These are phyloP conservation scores for Polypedilum pembai DNA, from an alignment of 1,140 invertebrate species.

Conservation along the genomic window DNA sequence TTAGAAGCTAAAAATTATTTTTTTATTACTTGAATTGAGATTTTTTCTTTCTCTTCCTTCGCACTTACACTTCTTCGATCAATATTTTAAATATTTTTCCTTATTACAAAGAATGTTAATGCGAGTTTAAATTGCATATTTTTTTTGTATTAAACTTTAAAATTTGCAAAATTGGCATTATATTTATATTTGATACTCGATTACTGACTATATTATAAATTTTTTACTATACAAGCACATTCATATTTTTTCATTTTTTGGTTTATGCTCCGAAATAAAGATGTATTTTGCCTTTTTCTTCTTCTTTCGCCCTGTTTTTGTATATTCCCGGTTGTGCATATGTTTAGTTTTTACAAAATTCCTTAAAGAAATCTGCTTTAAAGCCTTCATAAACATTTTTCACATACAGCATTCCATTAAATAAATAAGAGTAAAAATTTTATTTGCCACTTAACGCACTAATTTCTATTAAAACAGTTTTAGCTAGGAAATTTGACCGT, in stretches of 20 bases:
- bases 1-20: too few species aligned
- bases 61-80: neutral
- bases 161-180: neutral
- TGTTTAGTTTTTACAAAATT: neutral
- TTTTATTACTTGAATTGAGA: neutral
- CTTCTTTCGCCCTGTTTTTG: conserved; percentile 8
- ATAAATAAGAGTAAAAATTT: neutral
- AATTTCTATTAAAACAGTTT: conserved; percentile 6
- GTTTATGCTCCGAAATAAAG: neutral
- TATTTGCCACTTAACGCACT: neutral
- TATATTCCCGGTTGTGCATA: conserved; percentile 13
- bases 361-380: neutral
- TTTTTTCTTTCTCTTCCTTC: neutral
- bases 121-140: too few species aligned
- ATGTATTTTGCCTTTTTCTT: conserved; percentile 1
- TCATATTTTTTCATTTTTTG: neutral
- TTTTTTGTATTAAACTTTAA: neutral
- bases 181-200: neutral
- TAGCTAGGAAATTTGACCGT: neutral
- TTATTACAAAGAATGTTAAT: neutral
- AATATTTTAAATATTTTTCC: neutral
- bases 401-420: neutral
- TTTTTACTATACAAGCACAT: neutral
- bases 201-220: neutral
- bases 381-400: neutral